Conservation (phyloP, 2,113 vertebrate species). For the Ptyas mucosa region DNA sequence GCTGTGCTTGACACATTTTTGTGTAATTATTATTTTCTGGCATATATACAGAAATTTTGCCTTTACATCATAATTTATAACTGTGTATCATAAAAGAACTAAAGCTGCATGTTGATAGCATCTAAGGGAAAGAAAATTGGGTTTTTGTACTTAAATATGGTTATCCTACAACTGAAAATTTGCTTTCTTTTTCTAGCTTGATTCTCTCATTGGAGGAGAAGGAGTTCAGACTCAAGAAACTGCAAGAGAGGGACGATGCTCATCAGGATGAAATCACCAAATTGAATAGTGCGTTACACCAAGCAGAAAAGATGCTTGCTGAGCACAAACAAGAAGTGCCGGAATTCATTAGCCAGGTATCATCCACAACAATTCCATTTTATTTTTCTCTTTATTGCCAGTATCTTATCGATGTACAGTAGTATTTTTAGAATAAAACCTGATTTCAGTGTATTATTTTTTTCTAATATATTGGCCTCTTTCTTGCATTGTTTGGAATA, state of each 20-base stretch:
- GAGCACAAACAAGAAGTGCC: slow-evolving; percentile 38
- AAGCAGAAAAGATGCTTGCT: slow-evolving; percentile 52
- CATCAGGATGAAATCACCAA: slow-evolving; percentile 47
- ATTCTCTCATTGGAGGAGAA: slow-evolving; percentile 63
- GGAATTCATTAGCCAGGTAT: slow-evolving; percentile 63
- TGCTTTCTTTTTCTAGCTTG: slow-evolving; percentile 52
- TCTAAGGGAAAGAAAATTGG: neutral
- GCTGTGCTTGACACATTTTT: neutral
- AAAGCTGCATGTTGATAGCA: neutral
- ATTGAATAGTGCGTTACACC: slow-evolving; percentile 48
- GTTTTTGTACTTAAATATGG: neutral
- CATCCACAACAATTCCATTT: neutral
- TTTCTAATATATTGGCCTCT: neutral
- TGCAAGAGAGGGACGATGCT: slow-evolving; percentile 62
- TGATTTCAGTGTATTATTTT: neutral
- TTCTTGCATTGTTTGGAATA: neutral
- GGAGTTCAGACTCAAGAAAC: slow-evolving; percentile 54
- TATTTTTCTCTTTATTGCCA: neutral
- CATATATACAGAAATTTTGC: neutral
- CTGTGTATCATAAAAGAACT: neutral
- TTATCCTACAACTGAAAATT: neutral
- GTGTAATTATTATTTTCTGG: neutral
- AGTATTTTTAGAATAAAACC: neutral
- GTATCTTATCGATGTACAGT: neutral
- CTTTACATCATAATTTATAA: neutral